Evolutionary conservation across 2,797 vertebrate species (phyloP).

Genomic region (Ficedula albicollis): DNA sequence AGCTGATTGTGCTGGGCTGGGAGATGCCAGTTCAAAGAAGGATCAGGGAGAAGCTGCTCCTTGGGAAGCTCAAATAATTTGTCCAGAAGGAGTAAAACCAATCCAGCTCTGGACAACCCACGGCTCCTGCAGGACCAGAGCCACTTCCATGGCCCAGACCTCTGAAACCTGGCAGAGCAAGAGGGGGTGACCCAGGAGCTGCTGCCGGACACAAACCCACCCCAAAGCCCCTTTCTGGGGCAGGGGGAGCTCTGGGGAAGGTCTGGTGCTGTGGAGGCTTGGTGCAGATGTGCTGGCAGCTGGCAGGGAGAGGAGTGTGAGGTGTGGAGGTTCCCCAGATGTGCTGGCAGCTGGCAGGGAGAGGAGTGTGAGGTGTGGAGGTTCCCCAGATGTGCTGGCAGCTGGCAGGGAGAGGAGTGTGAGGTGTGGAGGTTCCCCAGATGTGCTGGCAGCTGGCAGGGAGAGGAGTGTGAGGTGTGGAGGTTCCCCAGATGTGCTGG

Average conservation of each 20-base stretch:
- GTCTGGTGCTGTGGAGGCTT: not conserved
- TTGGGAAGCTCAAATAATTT: not conserved
- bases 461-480: too few species aligned
- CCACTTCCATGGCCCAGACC: not conserved
- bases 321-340: not conserved
- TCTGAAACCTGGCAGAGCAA: not conserved
- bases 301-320: not conserved
- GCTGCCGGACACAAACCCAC: not conserved
- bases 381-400: too few species aligned
- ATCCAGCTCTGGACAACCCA: accelerated
- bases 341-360: too few species aligned
- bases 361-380: too few species aligned
- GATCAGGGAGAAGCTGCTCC: not conserved
- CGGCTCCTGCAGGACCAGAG: not conserved
- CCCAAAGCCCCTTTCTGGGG: not conserved
- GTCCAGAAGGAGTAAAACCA: not conserved
- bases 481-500: too few species aligned
- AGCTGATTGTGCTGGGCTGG: not conserved
- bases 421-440: too few species aligned
- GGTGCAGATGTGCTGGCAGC: not conserved
- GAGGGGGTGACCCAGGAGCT: not conserved
- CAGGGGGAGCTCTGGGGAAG: too few species aligned
- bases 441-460: too few species aligned
- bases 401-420: too few species aligned
- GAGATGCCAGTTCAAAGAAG: not conserved